These are phyloP conservation scores for Phalacrocorax pelagicus DNA, from an alignment of 2,113 vertebrate genomes.

Conservation along the genomic window DNA sequence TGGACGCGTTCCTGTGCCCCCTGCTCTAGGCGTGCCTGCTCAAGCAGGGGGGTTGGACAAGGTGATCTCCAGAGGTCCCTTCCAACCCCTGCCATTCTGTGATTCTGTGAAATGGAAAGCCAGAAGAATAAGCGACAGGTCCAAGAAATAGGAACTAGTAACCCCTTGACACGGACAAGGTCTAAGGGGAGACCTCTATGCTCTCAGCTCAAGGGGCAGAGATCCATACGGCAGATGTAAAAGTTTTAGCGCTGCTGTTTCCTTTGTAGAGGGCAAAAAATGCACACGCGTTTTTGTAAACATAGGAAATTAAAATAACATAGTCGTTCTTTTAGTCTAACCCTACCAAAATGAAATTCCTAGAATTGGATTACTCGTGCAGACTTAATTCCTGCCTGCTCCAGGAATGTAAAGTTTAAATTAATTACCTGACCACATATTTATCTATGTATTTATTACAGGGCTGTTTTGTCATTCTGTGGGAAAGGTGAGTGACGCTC, in stretches of 20 bases:
- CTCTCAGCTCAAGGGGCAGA: neutral
- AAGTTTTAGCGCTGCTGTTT: neutral
- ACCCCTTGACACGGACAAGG: neutral
- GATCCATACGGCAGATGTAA: neutral
- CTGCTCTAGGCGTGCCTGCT: too few relatives aligned
- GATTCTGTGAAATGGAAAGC: neutral
- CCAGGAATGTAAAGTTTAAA: neutral
- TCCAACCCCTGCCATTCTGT: too few relatives aligned
- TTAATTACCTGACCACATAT: neutral
- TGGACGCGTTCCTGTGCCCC: too few relatives aligned
- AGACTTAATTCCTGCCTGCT: neutral
- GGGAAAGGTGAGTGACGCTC: neutral
- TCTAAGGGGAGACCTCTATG: neutral
- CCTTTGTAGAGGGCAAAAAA: neutral
- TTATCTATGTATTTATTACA: neutral
- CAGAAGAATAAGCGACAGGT: neutral
- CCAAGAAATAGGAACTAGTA: neutral
- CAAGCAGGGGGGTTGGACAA: too few relatives aligned
- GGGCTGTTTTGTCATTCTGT: neutral
- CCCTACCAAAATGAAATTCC: neutral
- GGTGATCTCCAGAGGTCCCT: too few relatives aligned
- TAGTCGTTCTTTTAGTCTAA: neutral
- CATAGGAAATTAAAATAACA: neutral
- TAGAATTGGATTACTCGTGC: neutral
- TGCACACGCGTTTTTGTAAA: rapidly evolving